phyloP scores from a whole-genome alignment of 1,140 invertebrate species.

The Drosophila ananassae region DNA sequence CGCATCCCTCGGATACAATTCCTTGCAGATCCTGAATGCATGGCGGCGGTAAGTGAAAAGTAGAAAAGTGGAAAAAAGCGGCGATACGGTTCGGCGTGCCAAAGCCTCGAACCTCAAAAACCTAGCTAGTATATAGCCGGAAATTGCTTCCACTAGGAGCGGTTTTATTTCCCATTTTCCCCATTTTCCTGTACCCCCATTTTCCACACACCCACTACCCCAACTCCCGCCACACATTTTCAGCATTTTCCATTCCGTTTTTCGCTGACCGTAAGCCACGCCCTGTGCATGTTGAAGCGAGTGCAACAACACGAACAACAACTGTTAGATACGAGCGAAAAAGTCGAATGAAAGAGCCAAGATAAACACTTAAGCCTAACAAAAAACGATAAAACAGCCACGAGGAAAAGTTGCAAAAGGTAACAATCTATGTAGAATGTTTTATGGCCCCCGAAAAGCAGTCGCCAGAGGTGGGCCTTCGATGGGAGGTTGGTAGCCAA shows the following conservation, averaged over 20 bases:
- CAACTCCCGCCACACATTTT: not conserved
- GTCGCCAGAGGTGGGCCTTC: not conserved
- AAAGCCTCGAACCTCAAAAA: constrained; percentile 16
- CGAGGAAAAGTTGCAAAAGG: constrained; percentile 67
- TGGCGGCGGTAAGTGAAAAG: constrained; percentile 33
- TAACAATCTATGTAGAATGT: constrained; percentile 65
- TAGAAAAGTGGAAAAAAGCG: not conserved
- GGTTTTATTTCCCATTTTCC: constrained; percentile 36
- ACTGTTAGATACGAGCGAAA: constrained; percentile 75
- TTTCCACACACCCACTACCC: not conserved
- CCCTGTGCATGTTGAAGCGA: constrained; percentile 75
- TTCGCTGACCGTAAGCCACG: constrained; percentile 77
- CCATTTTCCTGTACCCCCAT: not conserved
- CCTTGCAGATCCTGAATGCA: constrained; percentile 20
- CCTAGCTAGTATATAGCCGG: constrained; percentile 16
- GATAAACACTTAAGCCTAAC: constrained; percentile 81
- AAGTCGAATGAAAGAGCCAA: constrained; percentile 76
- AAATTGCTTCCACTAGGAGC: constrained; percentile 30
- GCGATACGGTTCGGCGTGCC: constrained; percentile 20
- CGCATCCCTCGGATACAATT: constrained; percentile 22
- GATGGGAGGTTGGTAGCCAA: not conserved
- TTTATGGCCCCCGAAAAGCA: constrained; percentile 36
- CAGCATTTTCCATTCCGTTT: constrained; percentile 19
- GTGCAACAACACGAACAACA: constrained; percentile 72
- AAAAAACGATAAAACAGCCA: constrained; percentile 79